Conservation (phyloP, 2,797 vertebrate species). For the Microctenopoma lineatum region DNA sequence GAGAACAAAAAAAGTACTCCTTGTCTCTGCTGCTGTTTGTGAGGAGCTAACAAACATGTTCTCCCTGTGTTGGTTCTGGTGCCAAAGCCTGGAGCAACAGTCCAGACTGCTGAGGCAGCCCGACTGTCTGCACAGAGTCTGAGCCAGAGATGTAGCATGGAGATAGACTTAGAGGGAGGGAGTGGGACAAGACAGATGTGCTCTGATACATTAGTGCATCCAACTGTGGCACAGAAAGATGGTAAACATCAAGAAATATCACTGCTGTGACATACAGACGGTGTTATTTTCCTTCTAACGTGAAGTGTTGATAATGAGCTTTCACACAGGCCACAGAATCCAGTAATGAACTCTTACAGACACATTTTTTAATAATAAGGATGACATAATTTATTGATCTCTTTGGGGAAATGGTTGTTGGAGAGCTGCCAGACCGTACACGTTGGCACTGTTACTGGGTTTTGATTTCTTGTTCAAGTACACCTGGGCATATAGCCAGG, state of each 20-base stretch:
- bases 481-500: too few species aligned
- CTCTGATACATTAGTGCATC: slow-evolving; percentile 50
- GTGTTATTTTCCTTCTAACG: not conserved
- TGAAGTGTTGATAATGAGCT: not conserved
- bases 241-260: slow-evolving; percentile 45
- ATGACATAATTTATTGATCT: too few species aligned
- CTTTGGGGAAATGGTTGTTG: too few species aligned
- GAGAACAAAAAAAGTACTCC: slow-evolving; percentile 20
- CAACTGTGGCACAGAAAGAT: slow-evolving; percentile 39
- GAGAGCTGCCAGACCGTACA: too few species aligned
- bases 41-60: slow-evolving; percentile 58
- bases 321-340: not conserved
- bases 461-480: too few species aligned
- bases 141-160: slow-evolving; percentile 67
- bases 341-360: not conserved
- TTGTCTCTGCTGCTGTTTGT: slow-evolving; percentile 50
- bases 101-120: slow-evolving; percentile 65
- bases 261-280: not conserved
- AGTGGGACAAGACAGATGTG: slow-evolving; percentile 65
- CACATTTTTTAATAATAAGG: not conserved
- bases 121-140: slow-evolving; percentile 70
- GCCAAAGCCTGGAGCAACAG: slow-evolving; percentile 71
- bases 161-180: slow-evolving; percentile 56
- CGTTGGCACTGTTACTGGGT: too few species aligned
- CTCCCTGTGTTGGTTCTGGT: slow-evolving; percentile 42